Evolutionary conservation across 2,797 vertebrate species (phyloP).

Genomic region (Hydrophis major): DNA sequence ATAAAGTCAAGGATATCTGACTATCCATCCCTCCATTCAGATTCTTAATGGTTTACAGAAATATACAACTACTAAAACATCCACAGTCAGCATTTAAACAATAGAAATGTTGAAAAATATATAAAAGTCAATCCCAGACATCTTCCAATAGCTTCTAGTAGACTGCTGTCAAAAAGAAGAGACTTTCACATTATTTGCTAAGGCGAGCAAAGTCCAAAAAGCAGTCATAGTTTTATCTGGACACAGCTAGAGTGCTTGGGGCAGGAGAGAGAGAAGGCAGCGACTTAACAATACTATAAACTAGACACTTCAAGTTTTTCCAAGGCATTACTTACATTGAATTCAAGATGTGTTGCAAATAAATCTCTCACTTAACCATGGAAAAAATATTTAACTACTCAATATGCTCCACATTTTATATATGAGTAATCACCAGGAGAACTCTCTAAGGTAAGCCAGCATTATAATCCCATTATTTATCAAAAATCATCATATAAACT

Average conservation of each 20-base stretch:
- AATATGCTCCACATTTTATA: background rate
- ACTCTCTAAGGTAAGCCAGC: background rate
- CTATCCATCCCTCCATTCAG: background rate
- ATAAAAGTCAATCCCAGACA: background rate
- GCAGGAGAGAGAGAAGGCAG: background rate
- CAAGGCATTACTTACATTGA: slow-evolving; percentile 12
- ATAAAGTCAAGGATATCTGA: background rate
- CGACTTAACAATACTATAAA: background rate
- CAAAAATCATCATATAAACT: background rate
- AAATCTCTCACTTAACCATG: background rate
- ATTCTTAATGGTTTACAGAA: background rate
- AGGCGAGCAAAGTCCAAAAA: slow-evolving; percentile 10
- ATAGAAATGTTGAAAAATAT: background rate
- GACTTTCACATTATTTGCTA: slow-evolving; percentile 23
- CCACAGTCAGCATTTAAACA: background rate
- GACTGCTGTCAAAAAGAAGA: background rate
- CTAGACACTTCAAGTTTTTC: slow-evolving; percentile 1
- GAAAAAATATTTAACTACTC: background rate
- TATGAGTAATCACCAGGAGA: background rate
- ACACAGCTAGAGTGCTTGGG: slow-evolving; percentile 16
- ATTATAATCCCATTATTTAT: background rate
- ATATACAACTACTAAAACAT: background rate
- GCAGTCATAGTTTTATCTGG: slow-evolving; percentile 25
- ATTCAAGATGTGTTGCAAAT: background rate
- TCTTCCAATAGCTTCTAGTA: background rate